Evolutionary conservation across 2,888 invertebrate genomes (phyloP), one percentile per base, ranked within the genome.

Genomic region (Caenorhabditis afra): DNA sequence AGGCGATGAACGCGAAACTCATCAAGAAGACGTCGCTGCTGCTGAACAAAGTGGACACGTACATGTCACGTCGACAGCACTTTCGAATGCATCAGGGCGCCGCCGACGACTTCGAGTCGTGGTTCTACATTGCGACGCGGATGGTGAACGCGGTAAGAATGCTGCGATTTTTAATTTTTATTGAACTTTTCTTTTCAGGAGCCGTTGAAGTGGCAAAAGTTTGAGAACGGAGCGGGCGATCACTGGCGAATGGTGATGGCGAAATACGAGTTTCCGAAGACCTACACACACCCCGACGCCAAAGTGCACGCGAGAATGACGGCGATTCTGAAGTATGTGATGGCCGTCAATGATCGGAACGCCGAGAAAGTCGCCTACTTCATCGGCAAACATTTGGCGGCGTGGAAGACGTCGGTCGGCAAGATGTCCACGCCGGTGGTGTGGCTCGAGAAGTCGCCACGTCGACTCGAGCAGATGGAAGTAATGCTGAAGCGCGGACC

Each of bases 61-160:
- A 73, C 45, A 41, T 59, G 57, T 73, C 78, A 0, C n/a, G 78
- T 57, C 10, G 71, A 3, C 70, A 65, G 20, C 73, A 78, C 39
- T 57, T 71, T 12, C 71, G 64, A 39, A 14, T 49, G 62, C 52
- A 4, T n/a, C 52, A 35, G 12, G 78, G 67, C 4, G 1, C 23
- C 7, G 29, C 62, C 3, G 78, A 78, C 35, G 78, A 78, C 35
- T 78, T 50, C 41, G 78, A 78, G 49, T 67, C 71, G 5, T 78
- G 78, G 78, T 58, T 78, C 18, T 78, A 78, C 44, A 22, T 66
- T 35, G 55, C 59, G 14, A 39, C 41, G 3, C 44, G 61, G 3
- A 14, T 77, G 11, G 20, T 73, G 29, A 58, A 57, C 37, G 22
- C 18, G 52, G 75, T 67, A 20, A 41, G 20, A 1, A 47, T 14